Evolutionary conservation across 2,888 invertebrate species (phyloP), one percentile per base, ranked within the genome.

Genomic region (Dorcus hopei): DNA sequence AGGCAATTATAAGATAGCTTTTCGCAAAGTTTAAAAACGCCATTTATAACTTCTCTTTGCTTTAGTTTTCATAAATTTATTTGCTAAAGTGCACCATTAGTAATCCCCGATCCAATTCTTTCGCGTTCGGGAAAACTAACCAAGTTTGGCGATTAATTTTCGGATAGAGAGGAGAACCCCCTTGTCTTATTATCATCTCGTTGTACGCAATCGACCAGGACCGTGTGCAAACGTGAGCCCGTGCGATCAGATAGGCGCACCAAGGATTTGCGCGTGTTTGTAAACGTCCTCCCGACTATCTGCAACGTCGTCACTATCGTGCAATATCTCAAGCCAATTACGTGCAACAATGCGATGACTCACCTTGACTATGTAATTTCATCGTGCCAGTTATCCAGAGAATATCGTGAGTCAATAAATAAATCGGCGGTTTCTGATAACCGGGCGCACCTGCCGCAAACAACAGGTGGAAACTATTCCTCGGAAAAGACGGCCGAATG

Each of bases 271-370:
- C 23, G 45, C 19, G 45, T 16, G 45, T 45, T 45, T 45, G 45
- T 42, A 42, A 42, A 42, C 42, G 42, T 45, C 45, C 14, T 33
- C 9, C 6, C 45, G 45, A 11, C 45, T 45, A 45, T 45, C 23
- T 45, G 45, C 16, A n/a, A 45, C 16, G 3, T 11, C 19, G 9
- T 16, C 45, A 16, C 16, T 14, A 14, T 14, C 5, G 26, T 19
- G 45, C 45, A 45, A 45, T 45, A 16, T 45, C 45, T 45, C 45
- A 45, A n/a, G 45, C 19, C 45, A 45, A 45, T 45, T 45, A 45
- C 45, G 23, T 45, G 45, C 14, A 45, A 19, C 42, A 16, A 45
- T 45, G 11, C 14, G 11, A 23, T 45, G 45, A 45, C 4, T 45
- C 45, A 45, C 23, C 23, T 23, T 23, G 23, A 45, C 16, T 19